Conservation (phyloP, 2,888 invertebrate species). For the Spilarctia lutea region DNA sequence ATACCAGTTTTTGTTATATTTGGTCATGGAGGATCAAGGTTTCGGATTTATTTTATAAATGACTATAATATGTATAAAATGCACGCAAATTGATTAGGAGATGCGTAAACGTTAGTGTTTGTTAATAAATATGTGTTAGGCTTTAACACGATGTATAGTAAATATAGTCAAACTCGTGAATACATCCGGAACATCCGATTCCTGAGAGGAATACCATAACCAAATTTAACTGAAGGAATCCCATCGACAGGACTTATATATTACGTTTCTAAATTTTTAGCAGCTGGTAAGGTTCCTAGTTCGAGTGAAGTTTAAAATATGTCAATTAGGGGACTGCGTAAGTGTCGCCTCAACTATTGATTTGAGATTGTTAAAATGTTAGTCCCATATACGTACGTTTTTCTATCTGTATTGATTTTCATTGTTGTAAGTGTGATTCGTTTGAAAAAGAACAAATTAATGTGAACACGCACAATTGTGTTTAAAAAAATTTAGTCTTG, state of each 20-base stretch:
- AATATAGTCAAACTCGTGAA: conserved; percentile 46
- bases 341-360: conserved; percentile 79
- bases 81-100: conserved; percentile 23
- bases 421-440: conserved; percentile 57
- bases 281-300: conserved; percentile 87
- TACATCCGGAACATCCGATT: conserved; percentile 56
- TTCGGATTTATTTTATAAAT: conserved; percentile 55
- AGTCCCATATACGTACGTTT: conserved; percentile 63
- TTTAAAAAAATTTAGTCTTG: conserved; percentile 69
- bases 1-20: conserved; percentile 63
- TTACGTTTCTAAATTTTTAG: conserved; percentile 83
- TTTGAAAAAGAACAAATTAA: conserved; percentile 65
- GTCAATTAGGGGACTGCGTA: conserved; percentile 87
- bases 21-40: conserved; percentile 64
- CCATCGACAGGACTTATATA: conserved; percentile 72
- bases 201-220: conserved; percentile 60
- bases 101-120: conserved; percentile 40
- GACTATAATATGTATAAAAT: conserved; percentile 31
- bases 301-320: conserved; percentile 85
- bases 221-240: conserved; percentile 66
- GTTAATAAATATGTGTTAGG: conserved; percentile 34
- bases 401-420: conserved; percentile 54
- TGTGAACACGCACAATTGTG: conserved; percentile 84
- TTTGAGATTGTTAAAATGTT: conserved; percentile 52
- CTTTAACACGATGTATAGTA: conserved; percentile 36